A percentile compares a stretch with the other conserved stretches of the same genome.
Evolutionary conservation across 2,797 vertebrate species (phyloP).

Genomic region (Coluber constrictor): DNA sequence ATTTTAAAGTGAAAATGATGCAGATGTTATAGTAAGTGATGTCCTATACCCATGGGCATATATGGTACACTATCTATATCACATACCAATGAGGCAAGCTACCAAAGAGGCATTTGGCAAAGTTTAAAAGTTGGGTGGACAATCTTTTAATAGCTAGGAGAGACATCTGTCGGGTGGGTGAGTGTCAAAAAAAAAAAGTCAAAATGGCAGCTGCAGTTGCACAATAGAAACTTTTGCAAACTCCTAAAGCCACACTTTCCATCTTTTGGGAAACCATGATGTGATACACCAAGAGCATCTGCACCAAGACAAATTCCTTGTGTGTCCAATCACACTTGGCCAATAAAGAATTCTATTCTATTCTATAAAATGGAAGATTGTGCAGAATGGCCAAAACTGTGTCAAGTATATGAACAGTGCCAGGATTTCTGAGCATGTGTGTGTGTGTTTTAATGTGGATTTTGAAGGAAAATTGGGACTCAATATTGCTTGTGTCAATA

Average conservation of each 20-base stretch:
- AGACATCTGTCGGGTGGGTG: background rate
- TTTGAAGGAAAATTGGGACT: background rate
- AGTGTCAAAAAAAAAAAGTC: background rate
- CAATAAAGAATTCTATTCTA: too few relatives aligned
- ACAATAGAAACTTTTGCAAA: too few relatives aligned
- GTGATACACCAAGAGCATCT: background rate
- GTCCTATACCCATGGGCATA: background rate
- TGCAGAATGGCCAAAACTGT: background rate
- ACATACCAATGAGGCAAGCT: background rate
- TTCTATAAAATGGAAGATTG: background rate
- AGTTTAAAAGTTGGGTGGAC: background rate
- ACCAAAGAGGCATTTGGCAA: background rate
- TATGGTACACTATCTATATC: background rate
- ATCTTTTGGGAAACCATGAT: background rate
- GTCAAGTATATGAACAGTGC: background rate
- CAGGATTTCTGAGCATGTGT: background rate
- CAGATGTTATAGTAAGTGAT: background rate
- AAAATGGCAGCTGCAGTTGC: background rate
- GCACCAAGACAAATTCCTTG: too few relatives aligned
- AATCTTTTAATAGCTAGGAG: background rate
- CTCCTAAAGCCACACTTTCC: background rate
- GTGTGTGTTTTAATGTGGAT: background rate
- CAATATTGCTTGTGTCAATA: background rate
- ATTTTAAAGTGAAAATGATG: background rate
- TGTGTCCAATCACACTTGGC: too few relatives aligned